Evolutionary conservation across 1,140 invertebrate species (phyloP), one percentile per base, ranked within the genome.

Genomic region (Orius insidiosus): DNA sequence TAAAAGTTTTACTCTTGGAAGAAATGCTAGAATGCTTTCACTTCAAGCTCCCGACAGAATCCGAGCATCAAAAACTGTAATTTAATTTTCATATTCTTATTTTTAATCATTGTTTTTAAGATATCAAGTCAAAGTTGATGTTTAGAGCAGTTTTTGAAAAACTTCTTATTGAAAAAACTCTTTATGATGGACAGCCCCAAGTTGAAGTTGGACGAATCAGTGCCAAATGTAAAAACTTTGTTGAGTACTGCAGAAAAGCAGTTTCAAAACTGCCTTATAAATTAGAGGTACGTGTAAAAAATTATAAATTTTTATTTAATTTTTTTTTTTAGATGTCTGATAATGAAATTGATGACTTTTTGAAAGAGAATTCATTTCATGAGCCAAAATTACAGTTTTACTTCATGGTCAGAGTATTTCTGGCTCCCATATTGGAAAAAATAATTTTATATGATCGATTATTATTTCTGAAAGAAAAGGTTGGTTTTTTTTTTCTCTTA

Each of bases 401-500:
- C 61, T 87, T 88, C 69, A 71, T 83, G 16, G 53, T 93, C 16
- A 71, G 87, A 53, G 69, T 86, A 55, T 70, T 78, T 49, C 65
- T 89, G 47, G 84, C 85, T 9, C 83, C 85, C 15, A 70, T 88
- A 7, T 66, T 94, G 31, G 90, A 96, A 66, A 74, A 72, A 52
- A 63, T 88, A 1, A 80, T 94, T 53, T 65, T 93, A 38, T 62
- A 93, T 13, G 89, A 96, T 63, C 72, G 86, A 58, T 59, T 85
- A 16, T 61, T 90, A 45, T 93, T 72, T 68, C 69, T 95, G 5
- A 58, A 71, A 48, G 83, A 89, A 60, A 55, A 72, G 65, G 72
- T 72, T 52, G 58, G 55, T 31, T n/a, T n/a, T n/a, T n/a, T n/a
- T n/a, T n/a, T 13, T 37, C n/a, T n/a, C n/a, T n/a, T n/a, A n/a